phyloP scores from a whole-genome alignment of 2,888 invertebrate species.

The Clivina fossor region DNA sequence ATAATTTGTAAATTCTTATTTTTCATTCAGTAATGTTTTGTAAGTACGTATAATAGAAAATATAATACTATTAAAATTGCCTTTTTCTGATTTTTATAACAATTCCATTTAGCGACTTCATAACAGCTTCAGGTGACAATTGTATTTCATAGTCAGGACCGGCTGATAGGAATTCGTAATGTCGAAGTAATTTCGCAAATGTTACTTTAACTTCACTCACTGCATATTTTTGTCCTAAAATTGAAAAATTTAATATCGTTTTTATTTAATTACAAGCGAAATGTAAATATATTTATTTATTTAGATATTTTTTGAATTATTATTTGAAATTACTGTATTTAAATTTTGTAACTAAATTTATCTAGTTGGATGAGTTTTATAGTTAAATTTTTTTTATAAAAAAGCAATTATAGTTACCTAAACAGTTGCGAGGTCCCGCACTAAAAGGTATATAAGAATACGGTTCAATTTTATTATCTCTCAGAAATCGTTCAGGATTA shows the following conservation, averaged over 20 bases:
- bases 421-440: conserved; percentile 46
- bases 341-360: no score
- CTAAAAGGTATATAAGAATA: conserved; percentile 47
- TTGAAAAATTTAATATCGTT: not conserved
- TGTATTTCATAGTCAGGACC: conserved; percentile 10
- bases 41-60: no score
- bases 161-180: conserved; percentile 21
- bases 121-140: conserved; percentile 4
- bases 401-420: no score
- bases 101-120: conserved; percentile 18
- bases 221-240: conserved; percentile 20
- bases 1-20: no score
- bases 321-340: no score
- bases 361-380: not conserved
- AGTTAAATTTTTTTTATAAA: no score
- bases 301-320: no score
- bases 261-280: no score
- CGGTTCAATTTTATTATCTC: conserved; percentile 43
- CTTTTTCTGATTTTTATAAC: conserved; percentile 10
- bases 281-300: no score
- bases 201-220: conserved; percentile 17
- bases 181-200: conserved; percentile 12
- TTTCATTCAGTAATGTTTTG: no score
- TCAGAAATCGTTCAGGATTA: conserved; percentile 47
- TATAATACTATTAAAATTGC: no score